phyloP scores from a whole-genome alignment of 2,797 vertebrate genomes.

The Pteropus rufus region DNA sequence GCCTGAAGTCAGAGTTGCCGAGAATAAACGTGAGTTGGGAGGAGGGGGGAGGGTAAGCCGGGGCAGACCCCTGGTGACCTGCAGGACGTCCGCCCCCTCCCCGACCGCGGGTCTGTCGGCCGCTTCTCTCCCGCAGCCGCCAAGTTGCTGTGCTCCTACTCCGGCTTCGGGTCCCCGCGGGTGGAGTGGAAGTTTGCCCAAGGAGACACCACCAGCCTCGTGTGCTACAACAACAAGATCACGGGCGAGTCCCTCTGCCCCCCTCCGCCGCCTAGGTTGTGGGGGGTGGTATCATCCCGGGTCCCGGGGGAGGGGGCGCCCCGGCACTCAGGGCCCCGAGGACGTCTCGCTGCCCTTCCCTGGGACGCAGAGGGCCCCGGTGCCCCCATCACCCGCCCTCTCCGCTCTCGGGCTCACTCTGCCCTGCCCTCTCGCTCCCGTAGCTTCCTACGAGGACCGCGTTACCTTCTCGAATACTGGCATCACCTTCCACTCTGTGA shows the following conservation, averaged over 20 bases:
- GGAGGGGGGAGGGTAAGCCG: background rate
- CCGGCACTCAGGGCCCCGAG: too few species aligned
- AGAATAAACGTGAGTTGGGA: conserved; percentile 67
- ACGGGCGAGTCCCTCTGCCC: conserved; percentile 80
- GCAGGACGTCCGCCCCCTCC: too few species aligned
- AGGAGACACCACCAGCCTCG: conserved; percentile 77
- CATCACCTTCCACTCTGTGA: conserved; percentile 84
- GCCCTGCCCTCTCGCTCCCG: background rate
- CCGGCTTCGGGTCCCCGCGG: conserved; percentile 80
- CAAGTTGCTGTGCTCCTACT: conserved; percentile 82
- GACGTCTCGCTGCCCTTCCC: too few species aligned
- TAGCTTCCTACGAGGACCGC: conserved; percentile 82
- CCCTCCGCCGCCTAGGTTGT: background rate
- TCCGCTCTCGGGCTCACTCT: background rate
- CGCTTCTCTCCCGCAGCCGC: conserved; percentile 73
- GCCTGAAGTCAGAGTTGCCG: background rate
- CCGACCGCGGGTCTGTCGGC: too few species aligned
- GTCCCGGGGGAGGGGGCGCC: background rate
- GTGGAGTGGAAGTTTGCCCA: conserved; percentile 91
- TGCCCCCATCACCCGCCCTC: background rate
- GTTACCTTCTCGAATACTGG: conserved; percentile 65
- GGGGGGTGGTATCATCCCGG: background rate
- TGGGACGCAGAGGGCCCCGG: too few species aligned
- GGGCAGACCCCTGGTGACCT: background rate
- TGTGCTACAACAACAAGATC: conserved; percentile 80